These are phyloP conservation scores for Drosophila anceps DNA, from an alignment of 2,888 invertebrate species.

Conservation along the genomic window DNA sequence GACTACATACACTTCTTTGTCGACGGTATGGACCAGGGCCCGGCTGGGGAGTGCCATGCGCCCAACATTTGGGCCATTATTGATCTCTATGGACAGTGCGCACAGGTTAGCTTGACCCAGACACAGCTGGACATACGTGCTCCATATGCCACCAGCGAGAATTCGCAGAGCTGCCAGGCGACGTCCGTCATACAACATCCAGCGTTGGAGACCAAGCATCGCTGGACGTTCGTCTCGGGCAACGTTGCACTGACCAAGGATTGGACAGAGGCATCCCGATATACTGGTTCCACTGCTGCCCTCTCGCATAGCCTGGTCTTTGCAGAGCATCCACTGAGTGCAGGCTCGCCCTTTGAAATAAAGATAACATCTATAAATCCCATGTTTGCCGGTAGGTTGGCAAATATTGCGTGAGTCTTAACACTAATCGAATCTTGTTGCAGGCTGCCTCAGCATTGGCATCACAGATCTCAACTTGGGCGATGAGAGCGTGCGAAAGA, in stretches of 20 bases:
- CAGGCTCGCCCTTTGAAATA: constrained; percentile 85
- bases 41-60: constrained; percentile 92
- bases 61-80: constrained; percentile 96
- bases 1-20: constrained; percentile 95
- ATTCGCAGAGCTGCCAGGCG: constrained; percentile 87
- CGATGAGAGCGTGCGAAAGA: constrained; percentile 88
- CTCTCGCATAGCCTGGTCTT: constrained; percentile 85
- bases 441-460: constrained; percentile 92
- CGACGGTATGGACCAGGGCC: constrained; percentile 94
- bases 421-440: neutral
- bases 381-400: constrained; percentile 83
- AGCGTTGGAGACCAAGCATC: constrained; percentile 85
- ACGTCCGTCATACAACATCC: constrained; percentile 87
- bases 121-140: constrained; percentile 82
- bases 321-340: constrained; percentile 84
- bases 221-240: constrained; percentile 85
- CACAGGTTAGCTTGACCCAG: constrained; percentile 90
- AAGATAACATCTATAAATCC: constrained; percentile 84
- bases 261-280: constrained; percentile 84
- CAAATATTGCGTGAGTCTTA: neutral
- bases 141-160: constrained; percentile 86
- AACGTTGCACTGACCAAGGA: constrained; percentile 84
- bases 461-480: constrained; percentile 90
- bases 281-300: constrained; percentile 82
- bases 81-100: constrained; percentile 97